Evolutionary conservation across 2,113 vertebrate genomes (phyloP).

Genomic region (Neopipo cinnamomea): DNA sequence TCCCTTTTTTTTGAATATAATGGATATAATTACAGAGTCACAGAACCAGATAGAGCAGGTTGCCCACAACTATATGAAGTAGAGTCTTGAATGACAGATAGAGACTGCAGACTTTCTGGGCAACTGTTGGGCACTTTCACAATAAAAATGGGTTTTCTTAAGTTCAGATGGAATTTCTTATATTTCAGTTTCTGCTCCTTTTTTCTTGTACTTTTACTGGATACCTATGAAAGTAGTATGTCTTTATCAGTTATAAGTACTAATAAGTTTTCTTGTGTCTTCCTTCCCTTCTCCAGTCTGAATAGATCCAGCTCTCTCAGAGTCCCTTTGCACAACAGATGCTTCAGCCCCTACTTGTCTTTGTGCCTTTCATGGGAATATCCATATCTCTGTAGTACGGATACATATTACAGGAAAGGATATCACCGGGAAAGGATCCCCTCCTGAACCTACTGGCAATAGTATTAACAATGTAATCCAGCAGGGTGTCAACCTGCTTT

Average conservation of each 20-base stretch:
- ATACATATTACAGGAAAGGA: too few relatives aligned
- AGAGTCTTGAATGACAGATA: background rate
- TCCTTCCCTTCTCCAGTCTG: background rate
- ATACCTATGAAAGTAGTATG: background rate
- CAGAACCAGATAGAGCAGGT: background rate
- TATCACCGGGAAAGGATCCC: background rate
- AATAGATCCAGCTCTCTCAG: background rate
- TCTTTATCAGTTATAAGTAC: background rate
- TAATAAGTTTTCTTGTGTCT: background rate
- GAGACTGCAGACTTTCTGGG: background rate
- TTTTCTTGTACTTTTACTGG: background rate
- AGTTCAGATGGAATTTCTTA: background rate
- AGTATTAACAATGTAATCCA: background rate
- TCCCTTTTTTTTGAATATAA: background rate
- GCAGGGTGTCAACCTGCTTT: background rate
- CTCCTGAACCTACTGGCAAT: background rate
- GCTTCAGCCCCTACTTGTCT: background rate
- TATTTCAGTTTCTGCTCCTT: background rate
- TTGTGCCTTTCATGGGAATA: background rate
- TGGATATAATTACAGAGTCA: background rate
- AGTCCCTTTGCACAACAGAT: background rate
- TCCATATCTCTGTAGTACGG: background rate
- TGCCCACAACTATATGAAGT: background rate
- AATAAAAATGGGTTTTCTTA: background rate
- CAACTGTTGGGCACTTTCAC: background rate